Base-by-base conservation (phyloP, 2,113 vertebrate species). In the Chitala chitala region DNA sequence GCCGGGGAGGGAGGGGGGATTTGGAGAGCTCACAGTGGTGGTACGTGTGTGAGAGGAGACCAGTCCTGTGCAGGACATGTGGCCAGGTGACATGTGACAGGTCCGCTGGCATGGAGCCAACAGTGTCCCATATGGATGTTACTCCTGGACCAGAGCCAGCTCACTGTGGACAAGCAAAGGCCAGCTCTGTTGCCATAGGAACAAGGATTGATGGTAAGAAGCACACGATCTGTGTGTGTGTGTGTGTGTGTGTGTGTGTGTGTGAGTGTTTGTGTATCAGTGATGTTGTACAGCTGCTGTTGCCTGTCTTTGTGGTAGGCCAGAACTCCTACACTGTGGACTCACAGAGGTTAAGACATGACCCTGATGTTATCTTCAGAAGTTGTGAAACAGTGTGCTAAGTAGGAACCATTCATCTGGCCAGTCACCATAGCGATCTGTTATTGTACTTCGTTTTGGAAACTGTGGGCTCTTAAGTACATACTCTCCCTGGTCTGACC, bases 201-300 rank as follows among this genome's bases (percentile, higher is more conserved):
- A 38, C 0, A 15, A 44, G 42, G 71, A 44, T n/a, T 36, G 29
- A 24, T 7, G 36, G 55, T 72, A 26, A 58, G 69, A 36, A 33
- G 31, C 48, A n/a, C n/a, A n/a, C n/a, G n/a, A n/a, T 53, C 9
- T 53, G 29, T 24, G 69, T 36, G 5, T 22, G 36, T 17, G 64
- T 66, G 64, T 44, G 58, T 31, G n/a, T 44, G 61, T 65, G 59
- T 26, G 24, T 63, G 59, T 63, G 59, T 40, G 59, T 56, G 54
- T 63, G 15, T 63, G 63, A 20, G 59, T 63, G 31, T 63, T 17
- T 66, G 9, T 29, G 33, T 36, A 1, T 71, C 20, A 36, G 46
- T 53, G 24, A 44, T 48, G 33, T 33, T 59, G n/a, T n/a, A n/a
- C n/a, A n/a, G n/a, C n/a, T n/a, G n/a, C n/a, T n/a, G n/a, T 59